These are phyloP conservation scores for Meta bourneti DNA, from an alignment of 2,888 invertebrate species.

Conservation along the genomic window DNA sequence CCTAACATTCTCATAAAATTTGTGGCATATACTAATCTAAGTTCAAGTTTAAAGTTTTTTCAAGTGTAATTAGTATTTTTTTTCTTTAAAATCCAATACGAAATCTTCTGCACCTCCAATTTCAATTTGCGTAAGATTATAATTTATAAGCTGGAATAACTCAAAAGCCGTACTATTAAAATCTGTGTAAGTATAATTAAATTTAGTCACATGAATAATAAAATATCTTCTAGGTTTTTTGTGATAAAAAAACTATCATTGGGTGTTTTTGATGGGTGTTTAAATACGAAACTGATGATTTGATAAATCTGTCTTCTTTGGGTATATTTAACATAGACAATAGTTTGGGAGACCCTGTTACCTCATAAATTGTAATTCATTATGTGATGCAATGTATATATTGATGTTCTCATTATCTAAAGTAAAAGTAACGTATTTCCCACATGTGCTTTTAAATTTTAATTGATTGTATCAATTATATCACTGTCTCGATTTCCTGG, in stretches of 20 bases:
- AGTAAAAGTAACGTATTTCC: not conserved
- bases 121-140: too few species aligned
- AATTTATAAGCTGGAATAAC: not conserved
- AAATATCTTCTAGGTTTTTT: not conserved
- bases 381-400: not conserved
- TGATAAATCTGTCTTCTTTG: slow-evolving; percentile 12
- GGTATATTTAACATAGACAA: slow-evolving; percentile 36
- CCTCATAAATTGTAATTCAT: not conserved
- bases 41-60: too few species aligned
- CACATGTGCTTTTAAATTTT: not conserved
- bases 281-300: not conserved
- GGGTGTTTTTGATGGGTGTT: not conserved
- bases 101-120: too few species aligned
- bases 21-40: too few species aligned
- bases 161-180: not conserved
- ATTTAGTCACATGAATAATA: not conserved
- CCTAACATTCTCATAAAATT: too few species aligned
- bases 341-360: not conserved
- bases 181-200: not conserved
- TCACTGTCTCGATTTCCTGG: not conserved
- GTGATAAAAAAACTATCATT: not conserved
- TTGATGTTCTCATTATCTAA: not conserved
- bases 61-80: too few species aligned
- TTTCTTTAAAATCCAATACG: too few species aligned
- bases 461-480: not conserved